Evolutionary conservation across 1,140 invertebrate species (phyloP).

Genomic region (Aphis craccivora): DNA sequence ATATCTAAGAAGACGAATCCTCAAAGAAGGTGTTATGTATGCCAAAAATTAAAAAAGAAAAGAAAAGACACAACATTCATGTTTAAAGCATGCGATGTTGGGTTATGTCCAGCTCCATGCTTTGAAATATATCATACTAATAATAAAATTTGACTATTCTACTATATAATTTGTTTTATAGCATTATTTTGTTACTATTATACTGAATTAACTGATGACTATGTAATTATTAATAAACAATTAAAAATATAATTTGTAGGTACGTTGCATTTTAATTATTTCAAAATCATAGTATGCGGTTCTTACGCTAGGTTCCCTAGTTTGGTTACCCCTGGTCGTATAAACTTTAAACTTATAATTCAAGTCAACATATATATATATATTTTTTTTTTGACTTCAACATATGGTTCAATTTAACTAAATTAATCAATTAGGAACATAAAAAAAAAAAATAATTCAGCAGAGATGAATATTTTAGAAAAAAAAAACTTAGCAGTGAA

Average conservation of each 20-base stretch:
- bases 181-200: no score
- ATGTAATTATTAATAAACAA: not conserved
- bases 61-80: conserved; percentile 23
- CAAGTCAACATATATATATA: no score
- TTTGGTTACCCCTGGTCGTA: not conserved
- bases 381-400: no score
- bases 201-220: not conserved
- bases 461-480: no score
- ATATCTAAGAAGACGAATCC: not conserved
- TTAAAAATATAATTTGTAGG: not conserved
- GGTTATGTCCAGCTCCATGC: not conserved
- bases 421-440: no score
- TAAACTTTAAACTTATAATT: not conserved
- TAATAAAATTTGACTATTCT: not conserved
- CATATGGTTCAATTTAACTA: no score
- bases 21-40: not conserved
- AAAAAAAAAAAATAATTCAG: no score
- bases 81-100: not conserved
- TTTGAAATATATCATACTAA: conserved; percentile 3
- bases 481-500: no score
- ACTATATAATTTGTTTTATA: no score
- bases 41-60: not conserved
- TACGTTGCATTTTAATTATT: not conserved
- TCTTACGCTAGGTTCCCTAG: not conserved
- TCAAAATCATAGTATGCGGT: not conserved